Evolutionary conservation across 2,888 invertebrate genomes (phyloP).

Genomic region (Melanostoma mellinum): DNA sequence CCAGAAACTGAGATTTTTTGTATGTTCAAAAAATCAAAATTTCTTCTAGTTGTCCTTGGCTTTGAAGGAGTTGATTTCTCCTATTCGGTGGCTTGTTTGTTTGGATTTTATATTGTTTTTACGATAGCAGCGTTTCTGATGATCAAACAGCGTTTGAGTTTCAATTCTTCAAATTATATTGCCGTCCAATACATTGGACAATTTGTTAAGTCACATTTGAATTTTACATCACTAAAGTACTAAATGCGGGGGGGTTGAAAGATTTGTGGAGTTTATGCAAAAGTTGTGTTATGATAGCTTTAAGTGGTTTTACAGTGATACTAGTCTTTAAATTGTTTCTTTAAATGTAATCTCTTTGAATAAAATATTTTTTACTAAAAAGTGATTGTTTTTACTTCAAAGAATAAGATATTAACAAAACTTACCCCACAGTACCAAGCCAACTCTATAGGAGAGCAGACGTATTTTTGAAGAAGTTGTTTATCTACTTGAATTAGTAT

Average conservation of each 20-base stretch:
- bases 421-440: too few species aligned
- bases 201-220: conserved; percentile 87
- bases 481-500: too few species aligned
- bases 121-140: conserved; percentile 88
- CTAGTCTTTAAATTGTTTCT: conserved; percentile 49
- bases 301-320: conserved; percentile 66
- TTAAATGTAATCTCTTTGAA: conserved; percentile 9
- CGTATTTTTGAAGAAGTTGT: too few species aligned
- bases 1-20: conserved; percentile 88
- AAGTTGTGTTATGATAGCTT: conserved; percentile 11
- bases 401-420: too few species aligned
- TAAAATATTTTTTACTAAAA: background rate
- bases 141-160: conserved; percentile 87
- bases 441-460: too few species aligned
- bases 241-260: conserved; percentile 65
- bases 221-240: conserved; percentile 82
- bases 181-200: conserved; percentile 88
- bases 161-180: conserved; percentile 86
- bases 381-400: background rate
- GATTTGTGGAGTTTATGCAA: background rate
- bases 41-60: conserved; percentile 89
- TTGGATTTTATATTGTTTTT: conserved; percentile 87
- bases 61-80: conserved; percentile 88
- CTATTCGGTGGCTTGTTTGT: conserved; percentile 86
- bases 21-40: conserved; percentile 88